Evolutionary conservation across 1,140 invertebrate species (phyloP).

Genomic region (Spodoptera frugiperda): DNA sequence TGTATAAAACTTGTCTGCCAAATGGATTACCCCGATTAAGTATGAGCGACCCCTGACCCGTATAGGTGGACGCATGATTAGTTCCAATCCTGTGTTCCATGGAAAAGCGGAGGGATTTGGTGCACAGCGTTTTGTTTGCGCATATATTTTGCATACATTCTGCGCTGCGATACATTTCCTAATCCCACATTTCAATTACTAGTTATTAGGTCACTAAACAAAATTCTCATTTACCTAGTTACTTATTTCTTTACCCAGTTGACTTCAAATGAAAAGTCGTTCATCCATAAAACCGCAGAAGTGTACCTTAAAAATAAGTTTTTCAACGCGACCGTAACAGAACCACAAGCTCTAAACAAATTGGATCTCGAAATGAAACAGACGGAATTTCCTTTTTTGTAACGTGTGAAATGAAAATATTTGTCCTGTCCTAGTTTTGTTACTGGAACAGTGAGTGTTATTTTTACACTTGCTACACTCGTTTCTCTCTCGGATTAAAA

Average conservation of each 20-base stretch:
- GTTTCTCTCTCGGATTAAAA: no score
- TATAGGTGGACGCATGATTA: slow-evolving; percentile 77
- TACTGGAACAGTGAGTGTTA: neutral
- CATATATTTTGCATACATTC: slow-evolving; percentile 27
- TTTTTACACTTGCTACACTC: neutral
- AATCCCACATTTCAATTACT: neutral
- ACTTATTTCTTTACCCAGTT: no score
- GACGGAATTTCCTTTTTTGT: slow-evolving; percentile 12
- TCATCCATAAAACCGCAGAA: neutral
- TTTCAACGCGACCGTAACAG: neutral
- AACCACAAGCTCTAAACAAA: neutral
- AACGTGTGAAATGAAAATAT: slow-evolving; percentile 4
- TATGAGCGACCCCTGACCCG: slow-evolving; percentile 76
- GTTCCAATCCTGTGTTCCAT: slow-evolving; percentile 37
- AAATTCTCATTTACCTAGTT: no score
- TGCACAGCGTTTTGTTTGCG: slow-evolving; percentile 38
- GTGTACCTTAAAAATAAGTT: slow-evolving; percentile 1
- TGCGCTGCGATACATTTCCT: neutral
- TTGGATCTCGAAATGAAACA: neutral
- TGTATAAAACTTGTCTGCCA: slow-evolving; percentile 77
- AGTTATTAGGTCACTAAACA: neutral
- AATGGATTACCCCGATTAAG: slow-evolving; percentile 83
- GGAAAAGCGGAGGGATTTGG: slow-evolving; percentile 29
- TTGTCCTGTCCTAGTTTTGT: slow-evolving; percentile 9
- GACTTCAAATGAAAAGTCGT: no score